Evolutionary conservation across 2,888 invertebrate genomes (phyloP), one percentile per base, ranked within the genome.

Genomic region (Zele albiditarsus): DNA sequence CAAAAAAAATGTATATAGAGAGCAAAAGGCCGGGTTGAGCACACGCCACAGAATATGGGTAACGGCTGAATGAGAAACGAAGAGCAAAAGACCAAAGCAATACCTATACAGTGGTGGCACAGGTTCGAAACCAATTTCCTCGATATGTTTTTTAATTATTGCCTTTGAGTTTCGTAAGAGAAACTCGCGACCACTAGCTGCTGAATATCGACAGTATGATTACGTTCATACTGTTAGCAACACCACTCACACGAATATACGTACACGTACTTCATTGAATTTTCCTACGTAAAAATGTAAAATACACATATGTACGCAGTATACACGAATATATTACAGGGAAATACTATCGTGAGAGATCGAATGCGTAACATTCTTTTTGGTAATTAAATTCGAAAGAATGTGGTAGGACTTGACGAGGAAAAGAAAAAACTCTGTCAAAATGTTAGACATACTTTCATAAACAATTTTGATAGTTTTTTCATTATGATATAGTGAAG

Each of bases 101-200:
- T 75, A 73, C 71, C 73, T 66, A 53, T 53, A 23, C 10, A 20
- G 57, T 58, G 25, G 63, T 62, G 33, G 63, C 73, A 27, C 63
- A 67, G 49, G 57, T 69, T 66, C 53, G 71, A 75, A 80, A 73
- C 74, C 79, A 78, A 80, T 79, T 78, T 77, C 57, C 69, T 53
- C 58, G 71, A 80, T 77, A 74, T 71, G 69, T 31, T 65, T 66
- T 73, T 46, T 33, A 63, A 63, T 33, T 63, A 63, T 38, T 63
- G 33, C 63, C 38, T 33, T 38, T 53, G 53, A 53, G 53, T 53
- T 53, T 53, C 6, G 53, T 23, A 6, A 20, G n/a, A 20, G n/a
- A 20, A 53, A 53, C 6, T 53, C 53, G 20, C n/a, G 23, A 10
- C 53, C 10, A 46, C 20, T 20, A 8, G 53, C 53, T 10, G 8